Base-by-base conservation (phyloP, 2,113 vertebrate genomes). In the Silurus asotus region DNA sequence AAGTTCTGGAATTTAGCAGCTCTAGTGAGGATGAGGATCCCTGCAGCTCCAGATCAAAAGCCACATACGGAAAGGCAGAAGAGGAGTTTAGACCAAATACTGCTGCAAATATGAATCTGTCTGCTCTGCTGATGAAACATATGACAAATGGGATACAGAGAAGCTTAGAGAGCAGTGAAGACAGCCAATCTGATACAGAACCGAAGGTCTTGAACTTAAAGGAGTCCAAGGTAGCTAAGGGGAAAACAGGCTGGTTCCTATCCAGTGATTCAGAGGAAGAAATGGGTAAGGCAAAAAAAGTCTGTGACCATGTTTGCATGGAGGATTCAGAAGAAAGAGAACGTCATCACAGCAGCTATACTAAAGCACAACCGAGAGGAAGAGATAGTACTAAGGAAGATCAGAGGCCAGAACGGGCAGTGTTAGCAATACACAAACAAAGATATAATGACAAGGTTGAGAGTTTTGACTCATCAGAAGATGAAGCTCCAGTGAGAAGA, bases 261-360 rank as follows among this genome's bases (percentile, higher is more conserved):
- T 83, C 79, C 15, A 91, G 81, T 79, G 48, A 80, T 45, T 90
- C 86, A 15, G 91, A 92, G 28, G 90, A 91, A 61, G 85, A 90
- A 13, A 64, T 28, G 65, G 72, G 85, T 5, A 86, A 88, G 15
- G 55, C 28, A 53, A 53, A 25, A 79, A 79, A 59, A 56, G 28
- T 15, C 55, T 37, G n/a, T 28, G 76, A 85, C 14, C 80, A 84
- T 61, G 90, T 87, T 37, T 45, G 93, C 76, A n/a, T 96, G 25
- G 96, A 96, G 82, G 97, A 98, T 84, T 98, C 97, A 14, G 97
- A 97, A 86, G 96, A 98, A 90, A 89, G 97, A 65, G 94, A 94
- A 45, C 87, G 95, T 83, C 79, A 81, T 84, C 87, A 23, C 19
- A 17, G n/a, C 0, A 91, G 83, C 58, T 0, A 20, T 86, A 89